Percentiles rank a stretch among this genome's conserved stretches.
These are phyloP conservation scores for Silurus lanzhouensis DNA, from an alignment of 2,797 vertebrate species.

Conservation along the genomic window DNA sequence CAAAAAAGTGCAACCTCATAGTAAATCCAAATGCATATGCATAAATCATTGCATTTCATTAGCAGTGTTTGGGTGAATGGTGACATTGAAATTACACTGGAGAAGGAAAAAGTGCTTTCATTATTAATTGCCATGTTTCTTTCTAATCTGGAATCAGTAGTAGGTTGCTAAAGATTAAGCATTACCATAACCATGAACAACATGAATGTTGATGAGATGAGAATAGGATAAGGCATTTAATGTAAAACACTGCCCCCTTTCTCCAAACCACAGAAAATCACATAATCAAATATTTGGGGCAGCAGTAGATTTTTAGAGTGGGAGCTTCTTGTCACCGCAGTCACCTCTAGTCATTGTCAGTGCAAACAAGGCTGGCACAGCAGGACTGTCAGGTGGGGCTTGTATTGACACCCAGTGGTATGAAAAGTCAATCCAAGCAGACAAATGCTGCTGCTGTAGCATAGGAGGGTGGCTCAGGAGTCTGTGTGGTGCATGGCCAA, in stretches of 20 bases:
- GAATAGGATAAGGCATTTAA: neutral
- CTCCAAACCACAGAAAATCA: slow-evolving; percentile 69
- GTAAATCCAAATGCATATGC: slow-evolving; percentile 19
- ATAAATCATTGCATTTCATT: slow-evolving; percentile 13
- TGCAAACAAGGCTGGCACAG: slow-evolving; percentile 67
- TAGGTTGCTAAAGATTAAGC: slow-evolving; percentile 11
- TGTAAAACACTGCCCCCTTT: slow-evolving; percentile 61
- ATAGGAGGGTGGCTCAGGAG: slow-evolving; percentile 10
- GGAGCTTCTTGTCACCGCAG: slow-evolving; percentile 61
- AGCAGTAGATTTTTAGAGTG: slow-evolving; percentile 61
- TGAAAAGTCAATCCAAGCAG: slow-evolving; percentile 69
- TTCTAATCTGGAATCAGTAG: neutral
- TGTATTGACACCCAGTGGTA: slow-evolving; percentile 68
- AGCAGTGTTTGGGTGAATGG: neutral
- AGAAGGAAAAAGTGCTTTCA: neutral
- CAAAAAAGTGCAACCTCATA: slow-evolving; percentile 16
- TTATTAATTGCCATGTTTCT: slow-evolving; percentile 15
- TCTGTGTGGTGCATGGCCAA: neutral
- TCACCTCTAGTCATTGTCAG: slow-evolving; percentile 69
- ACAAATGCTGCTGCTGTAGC: slow-evolving; percentile 60
- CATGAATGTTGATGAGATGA: slow-evolving; percentile 4
- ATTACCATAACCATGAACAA: neutral
- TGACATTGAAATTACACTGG: neutral
- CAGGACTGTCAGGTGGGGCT: slow-evolving; percentile 68
- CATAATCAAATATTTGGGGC: slow-evolving; percentile 77